Conservation (phyloP, 2,888 invertebrate genomes). For the Ectobius pallidus region DNA sequence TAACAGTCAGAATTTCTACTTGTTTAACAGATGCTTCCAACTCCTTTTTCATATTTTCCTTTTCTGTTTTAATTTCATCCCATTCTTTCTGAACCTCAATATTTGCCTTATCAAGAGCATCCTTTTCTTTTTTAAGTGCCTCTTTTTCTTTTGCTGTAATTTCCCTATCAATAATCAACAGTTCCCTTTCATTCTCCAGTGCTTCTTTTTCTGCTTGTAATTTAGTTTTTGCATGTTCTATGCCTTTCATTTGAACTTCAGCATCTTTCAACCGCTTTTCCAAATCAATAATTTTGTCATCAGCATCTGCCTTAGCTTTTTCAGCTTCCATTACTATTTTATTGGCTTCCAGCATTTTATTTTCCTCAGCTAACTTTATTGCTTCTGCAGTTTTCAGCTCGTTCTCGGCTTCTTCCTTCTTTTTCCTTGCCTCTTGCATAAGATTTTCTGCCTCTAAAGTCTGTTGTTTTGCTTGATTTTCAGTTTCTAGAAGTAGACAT, state of each 20-base stretch:
- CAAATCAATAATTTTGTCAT: constrained; percentile 33
- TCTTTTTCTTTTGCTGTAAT: constrained; percentile 46
- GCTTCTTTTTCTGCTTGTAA: constrained; percentile 35
- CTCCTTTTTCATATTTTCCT: constrained; percentile 20
- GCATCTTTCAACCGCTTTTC: constrained; percentile 38
- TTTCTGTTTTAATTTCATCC: neutral
- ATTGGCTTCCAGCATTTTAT: constrained; percentile 19
- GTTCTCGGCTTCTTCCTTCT: constrained; percentile 29
- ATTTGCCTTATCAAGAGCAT: neutral
- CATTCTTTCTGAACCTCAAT: neutral
- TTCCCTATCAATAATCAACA: constrained; percentile 12
- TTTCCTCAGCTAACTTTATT: neutral
- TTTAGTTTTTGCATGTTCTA: constrained; percentile 43
- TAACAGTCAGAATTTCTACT: constrained; percentile 2
- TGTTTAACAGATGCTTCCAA: constrained; percentile 35
- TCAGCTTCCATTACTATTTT: constrained; percentile 9
- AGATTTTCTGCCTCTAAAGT: constrained; percentile 34
- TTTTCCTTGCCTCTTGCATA: constrained; percentile 14
- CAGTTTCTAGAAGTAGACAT: constrained; percentile 49
- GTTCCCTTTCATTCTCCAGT: constrained; percentile 17
- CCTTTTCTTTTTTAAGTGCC: constrained; percentile 45
- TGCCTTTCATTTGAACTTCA: constrained; percentile 29
- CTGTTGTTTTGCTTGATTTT: constrained; percentile 25
- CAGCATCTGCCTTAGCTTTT: neutral
- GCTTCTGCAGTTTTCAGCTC: constrained; percentile 19